Percentiles rank a stretch among this genome's conserved stretches.
These are phyloP conservation scores for Sus cebifrons DNA, from an alignment of 2,797 vertebrate species.

Conservation along the genomic window DNA sequence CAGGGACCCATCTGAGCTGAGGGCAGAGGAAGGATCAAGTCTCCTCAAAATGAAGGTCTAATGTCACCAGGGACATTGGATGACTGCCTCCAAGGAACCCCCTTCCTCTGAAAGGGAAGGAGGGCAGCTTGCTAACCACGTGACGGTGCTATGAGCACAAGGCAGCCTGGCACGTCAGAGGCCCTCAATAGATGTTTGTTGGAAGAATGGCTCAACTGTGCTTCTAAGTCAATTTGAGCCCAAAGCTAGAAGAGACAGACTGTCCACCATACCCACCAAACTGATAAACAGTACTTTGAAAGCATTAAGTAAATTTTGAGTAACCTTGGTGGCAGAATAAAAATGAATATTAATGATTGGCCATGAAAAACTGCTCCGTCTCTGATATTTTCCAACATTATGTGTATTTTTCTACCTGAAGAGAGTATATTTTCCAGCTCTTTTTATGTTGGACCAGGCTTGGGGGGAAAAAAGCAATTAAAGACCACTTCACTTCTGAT, in stretches of 20 bases:
- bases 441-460: slow-evolving; percentile 66
- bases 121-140: background rate
- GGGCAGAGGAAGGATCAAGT: background rate
- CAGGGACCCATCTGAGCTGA: background rate
- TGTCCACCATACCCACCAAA: slow-evolving; percentile 54
- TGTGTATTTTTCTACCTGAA: slow-evolving; percentile 73
- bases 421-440: slow-evolving; percentile 76
- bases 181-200: slow-evolving; percentile 18
- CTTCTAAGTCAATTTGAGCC: background rate
- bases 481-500: slow-evolving; percentile 81
- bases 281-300: slow-evolving; percentile 69
- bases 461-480: slow-evolving; percentile 77
- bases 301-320: slow-evolving; percentile 81
- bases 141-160: background rate
- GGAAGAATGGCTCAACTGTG: background rate
- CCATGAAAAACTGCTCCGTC: slow-evolving; percentile 83
- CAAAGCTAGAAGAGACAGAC: background rate
- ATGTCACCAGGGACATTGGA: background rate
- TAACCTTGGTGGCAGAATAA: slow-evolving; percentile 82
- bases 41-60: background rate
- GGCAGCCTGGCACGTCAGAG: background rate
- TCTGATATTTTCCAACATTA: slow-evolving; percentile 74
- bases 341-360: slow-evolving; percentile 33
- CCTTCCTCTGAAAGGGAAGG: slow-evolving; percentile 25
- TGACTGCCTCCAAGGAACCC: background rate